Percentiles rank a stretch among this genome's conserved stretches.
phyloP scores from a whole-genome alignment of 2,113 vertebrate genomes.

The Saguinus imperator region DNA sequence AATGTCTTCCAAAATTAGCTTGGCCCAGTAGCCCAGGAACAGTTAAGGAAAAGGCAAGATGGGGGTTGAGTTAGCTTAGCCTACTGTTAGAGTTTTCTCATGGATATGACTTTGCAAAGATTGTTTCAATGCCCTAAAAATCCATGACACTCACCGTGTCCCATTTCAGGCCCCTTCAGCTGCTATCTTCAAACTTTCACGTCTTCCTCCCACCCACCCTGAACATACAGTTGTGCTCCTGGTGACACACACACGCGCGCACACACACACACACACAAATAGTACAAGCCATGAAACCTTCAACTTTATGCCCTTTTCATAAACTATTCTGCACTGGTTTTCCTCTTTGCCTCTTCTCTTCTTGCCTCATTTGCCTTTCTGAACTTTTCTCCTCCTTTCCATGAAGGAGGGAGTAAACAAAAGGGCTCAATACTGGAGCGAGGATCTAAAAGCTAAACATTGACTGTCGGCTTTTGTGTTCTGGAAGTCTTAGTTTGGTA shows the following conservation, averaged over 20 bases:
- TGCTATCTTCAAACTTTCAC: background rate
- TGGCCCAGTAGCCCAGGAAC: no score
- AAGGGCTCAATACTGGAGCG: background rate
- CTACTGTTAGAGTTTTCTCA: no score
- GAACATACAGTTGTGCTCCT: no score
- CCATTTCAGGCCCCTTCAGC: background rate
- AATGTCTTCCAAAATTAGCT: no score
- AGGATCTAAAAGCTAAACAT: background rate
- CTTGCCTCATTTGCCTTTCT: background rate
- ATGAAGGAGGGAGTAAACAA: background rate
- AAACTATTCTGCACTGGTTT: background rate
- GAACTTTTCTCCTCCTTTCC: background rate
- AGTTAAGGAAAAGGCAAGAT: no score
- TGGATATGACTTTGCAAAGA: no score
- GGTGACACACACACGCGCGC: no score
- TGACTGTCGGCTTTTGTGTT: background rate
- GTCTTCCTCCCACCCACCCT: background rate
- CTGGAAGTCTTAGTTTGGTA: background rate
- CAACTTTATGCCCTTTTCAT: no score
- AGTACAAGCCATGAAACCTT: no score
- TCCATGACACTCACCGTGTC: background rate
- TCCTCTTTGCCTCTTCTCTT: background rate
- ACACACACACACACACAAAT: no score
- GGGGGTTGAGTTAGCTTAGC: no score
- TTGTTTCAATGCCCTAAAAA: background rate